Evolutionary conservation across 1,140 invertebrate species (phyloP).

Genomic region (Pogonomyrmex barbatus): DNA sequence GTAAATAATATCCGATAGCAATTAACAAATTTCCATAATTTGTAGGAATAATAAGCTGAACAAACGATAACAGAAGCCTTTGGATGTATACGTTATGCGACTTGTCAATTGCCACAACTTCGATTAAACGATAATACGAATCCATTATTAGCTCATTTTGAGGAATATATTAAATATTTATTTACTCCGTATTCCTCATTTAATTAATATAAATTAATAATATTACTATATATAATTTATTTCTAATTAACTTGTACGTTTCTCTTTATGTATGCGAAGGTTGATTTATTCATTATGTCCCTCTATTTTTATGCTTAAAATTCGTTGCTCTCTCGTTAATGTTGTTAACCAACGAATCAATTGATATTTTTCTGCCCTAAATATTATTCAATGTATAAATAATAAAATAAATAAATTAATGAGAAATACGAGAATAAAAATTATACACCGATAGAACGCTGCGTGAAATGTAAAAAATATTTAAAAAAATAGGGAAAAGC

Average conservation of each 20-base stretch:
- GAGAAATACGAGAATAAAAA: neutral
- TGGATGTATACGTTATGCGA: neutral
- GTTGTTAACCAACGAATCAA: constrained; percentile 4
- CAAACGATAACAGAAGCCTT: constrained; percentile 1
- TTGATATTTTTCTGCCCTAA: neutral
- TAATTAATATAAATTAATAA: constrained; percentile 53
- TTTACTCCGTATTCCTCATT: constrained; percentile 34
- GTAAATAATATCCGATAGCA: constrained; percentile 28
- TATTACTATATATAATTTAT: constrained; percentile 36
- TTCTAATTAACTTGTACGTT: constrained; percentile 40
- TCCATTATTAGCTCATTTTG: constrained; percentile 41
- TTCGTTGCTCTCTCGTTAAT: neutral
- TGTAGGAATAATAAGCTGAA: constrained; percentile 19
- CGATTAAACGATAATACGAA: constrained; percentile 38
- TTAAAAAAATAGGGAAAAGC: neutral
- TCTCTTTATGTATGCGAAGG: neutral
- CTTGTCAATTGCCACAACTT: constrained; percentile 56
- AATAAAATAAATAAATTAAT: neutral
- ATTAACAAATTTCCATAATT: constrained; percentile 46
- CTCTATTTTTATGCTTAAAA: neutral
- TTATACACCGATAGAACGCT: neutral
- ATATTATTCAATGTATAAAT: neutral
- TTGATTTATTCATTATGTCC: constrained; percentile 1
- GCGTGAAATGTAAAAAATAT: neutral
- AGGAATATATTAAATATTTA: constrained; percentile 55